These are phyloP conservation scores for Nannobrachium achirus DNA, from an alignment of 2,113 vertebrate species.

Conservation along the genomic window DNA sequence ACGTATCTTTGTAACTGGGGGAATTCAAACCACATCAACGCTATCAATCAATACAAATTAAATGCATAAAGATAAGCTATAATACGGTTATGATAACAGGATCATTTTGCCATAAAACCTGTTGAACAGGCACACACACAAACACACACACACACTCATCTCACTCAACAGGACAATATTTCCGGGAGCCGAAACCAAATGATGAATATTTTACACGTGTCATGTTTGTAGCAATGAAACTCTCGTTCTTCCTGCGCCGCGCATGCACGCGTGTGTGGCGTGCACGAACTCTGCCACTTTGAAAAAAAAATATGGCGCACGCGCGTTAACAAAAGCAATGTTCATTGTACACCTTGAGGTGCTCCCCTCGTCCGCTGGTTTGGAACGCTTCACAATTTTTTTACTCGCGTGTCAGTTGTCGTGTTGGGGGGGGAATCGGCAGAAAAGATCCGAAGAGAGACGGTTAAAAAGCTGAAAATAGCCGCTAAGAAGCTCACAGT, in stretches of 20 bases:
- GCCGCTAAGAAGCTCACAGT: too few species aligned
- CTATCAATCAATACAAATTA: constrained; percentile 28
- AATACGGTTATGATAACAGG: constrained; percentile 10
- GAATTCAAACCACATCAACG: constrained; percentile 57
- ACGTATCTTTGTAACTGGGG: constrained; percentile 82
- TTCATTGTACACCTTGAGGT: constrained; percentile 67
- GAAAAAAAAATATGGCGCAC: constrained; percentile 52
- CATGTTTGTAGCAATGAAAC: constrained; percentile 78
- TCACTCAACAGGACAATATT: constrained; percentile 19
- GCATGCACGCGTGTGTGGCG: constrained; percentile 53
- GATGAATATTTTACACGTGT: constrained; percentile 61
- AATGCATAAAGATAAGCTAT: constrained; percentile 52
- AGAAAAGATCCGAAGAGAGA: too few species aligned
- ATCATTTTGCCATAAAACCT: constrained; percentile 63
- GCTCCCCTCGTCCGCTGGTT: constrained; percentile 64
- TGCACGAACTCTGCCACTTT: constrained; percentile 67
- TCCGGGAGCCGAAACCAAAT: constrained; percentile 67
- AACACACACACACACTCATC: constrained; percentile 8
- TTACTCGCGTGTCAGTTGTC: too few species aligned
- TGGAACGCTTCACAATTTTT: too few species aligned
- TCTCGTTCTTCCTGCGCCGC: constrained; percentile 77
- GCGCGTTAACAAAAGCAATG: constrained; percentile 64
- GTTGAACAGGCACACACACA: constrained; percentile 72
- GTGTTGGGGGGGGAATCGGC: too few species aligned
- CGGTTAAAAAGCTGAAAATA: too few species aligned